Evolutionary conservation across 2,797 vertebrate genomes (phyloP), one percentile per base, ranked within the genome.

Genomic region (Cyclura pinguis): DNA sequence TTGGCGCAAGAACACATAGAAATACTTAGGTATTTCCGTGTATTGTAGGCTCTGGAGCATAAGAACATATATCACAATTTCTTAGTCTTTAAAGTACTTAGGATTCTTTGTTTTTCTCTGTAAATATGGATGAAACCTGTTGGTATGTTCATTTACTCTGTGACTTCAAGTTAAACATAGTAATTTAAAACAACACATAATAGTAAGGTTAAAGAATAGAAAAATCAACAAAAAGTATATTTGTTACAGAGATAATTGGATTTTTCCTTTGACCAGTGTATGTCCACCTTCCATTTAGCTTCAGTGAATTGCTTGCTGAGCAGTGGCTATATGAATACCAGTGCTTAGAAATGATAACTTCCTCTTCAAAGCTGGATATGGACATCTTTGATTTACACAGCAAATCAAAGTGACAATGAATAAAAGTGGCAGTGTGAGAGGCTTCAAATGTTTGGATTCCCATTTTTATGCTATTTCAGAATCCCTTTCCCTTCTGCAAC

Each of bases 351-450:
- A 86, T 52, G 29, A 76, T 72, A 42, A 16, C 20, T 80, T 89
- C 16, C 42, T 81, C 77, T 90, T 86, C 77, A 90, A 85, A 90
- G 67, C 77, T 62, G 72, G 77, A 81, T 86, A 86, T 62, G 89
- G 78, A 0, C 38, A 1, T 92, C 47, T 83, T 90, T 9, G 64
- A 86, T 90, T 90, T 86, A 85, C 50, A 69, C 6, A 12, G 64
- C 38, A 78, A 89, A 89, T 85, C 74, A 90, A 86, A 90, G 20
- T 86, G 89, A 90, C 89, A 90, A 81, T 90, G 84, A 86, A 38
- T 24, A 32, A 81, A 80, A 81, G 35, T 50, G 35, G 29, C 67
- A 81, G 55, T 12, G 47, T 57, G 22, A 81, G 77, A 85, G 38
- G 13, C 52, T 80, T 73, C 20, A 57, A 80, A 72, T 78, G 80